These are phyloP conservation scores for Acrocephalus kingi DNA, from an alignment of 2,113 vertebrate genomes.

Conservation along the genomic window DNA sequence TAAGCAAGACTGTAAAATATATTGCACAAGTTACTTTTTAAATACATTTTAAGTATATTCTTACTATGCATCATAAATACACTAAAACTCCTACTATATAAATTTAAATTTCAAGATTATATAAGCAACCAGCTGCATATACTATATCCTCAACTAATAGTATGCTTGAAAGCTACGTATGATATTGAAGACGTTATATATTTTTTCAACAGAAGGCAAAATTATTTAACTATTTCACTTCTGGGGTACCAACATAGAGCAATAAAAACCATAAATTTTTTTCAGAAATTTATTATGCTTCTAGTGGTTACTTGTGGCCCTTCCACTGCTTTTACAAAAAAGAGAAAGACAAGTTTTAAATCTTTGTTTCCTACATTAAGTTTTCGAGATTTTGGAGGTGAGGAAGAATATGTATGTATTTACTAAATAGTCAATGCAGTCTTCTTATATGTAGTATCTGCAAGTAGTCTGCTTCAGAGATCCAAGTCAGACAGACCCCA, in stretches of 20 bases:
- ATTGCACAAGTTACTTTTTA: constrained; percentile 47
- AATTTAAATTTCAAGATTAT: constrained; percentile 53
- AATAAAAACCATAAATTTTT: neutral
- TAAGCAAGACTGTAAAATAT: constrained; percentile 9
- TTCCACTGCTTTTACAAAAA: neutral
- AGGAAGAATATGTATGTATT: neutral
- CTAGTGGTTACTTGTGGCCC: neutral
- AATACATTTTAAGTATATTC: constrained; percentile 47
- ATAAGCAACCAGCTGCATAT: constrained; percentile 47
- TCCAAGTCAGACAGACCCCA: neutral
- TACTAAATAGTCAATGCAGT: neutral
- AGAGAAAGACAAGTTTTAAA: neutral
- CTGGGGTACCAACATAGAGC: neutral
- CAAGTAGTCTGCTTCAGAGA: neutral
- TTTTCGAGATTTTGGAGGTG: neutral
- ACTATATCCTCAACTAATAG: constrained; percentile 32
- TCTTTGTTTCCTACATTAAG: neutral
- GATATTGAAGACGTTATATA: constrained; percentile 25
- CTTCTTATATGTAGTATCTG: neutral
- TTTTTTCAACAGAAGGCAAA: constrained; percentile 39
- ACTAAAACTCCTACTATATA: constrained; percentile 36
- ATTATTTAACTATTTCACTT: constrained; percentile 28
- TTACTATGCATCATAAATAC: constrained; percentile 54
- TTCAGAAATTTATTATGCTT: neutral
- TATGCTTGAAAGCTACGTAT: constrained; percentile 11